These are phyloP conservation scores for Eurypyga helias DNA, from an alignment of 2,113 vertebrate species.

Conservation along the genomic window DNA sequence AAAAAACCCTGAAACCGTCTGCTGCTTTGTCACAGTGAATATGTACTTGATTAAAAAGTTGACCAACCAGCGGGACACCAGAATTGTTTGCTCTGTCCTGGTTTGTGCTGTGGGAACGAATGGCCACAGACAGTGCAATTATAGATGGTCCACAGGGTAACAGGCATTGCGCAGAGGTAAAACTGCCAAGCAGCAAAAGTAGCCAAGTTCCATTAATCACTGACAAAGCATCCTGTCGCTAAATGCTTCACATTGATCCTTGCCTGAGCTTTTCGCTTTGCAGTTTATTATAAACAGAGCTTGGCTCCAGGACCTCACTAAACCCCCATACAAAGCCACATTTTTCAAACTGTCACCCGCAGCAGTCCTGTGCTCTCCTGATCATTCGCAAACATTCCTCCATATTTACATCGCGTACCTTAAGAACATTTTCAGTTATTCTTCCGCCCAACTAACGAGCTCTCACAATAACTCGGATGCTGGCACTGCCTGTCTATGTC, in stretches of 20 bases:
- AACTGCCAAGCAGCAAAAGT: slow-evolving; percentile 26
- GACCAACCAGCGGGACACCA: neutral
- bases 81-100: neutral
- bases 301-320: neutral
- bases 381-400: neutral
- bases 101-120: neutral
- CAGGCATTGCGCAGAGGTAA: neutral
- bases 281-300: slow-evolving; percentile 32
- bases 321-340: neutral
- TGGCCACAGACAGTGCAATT: neutral
- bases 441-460: neutral
- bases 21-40: neutral
- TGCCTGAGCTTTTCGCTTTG: slow-evolving; percentile 1
- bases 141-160: neutral
- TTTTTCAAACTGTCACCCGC: slow-evolving; percentile 15
- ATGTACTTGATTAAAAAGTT: neutral
- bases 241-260: slow-evolving; percentile 15
- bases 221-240: slow-evolving; percentile 10
- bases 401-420: neutral
- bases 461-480: neutral
- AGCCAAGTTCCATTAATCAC: slow-evolving; percentile 43
- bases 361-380: neutral
- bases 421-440: neutral
- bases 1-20: neutral
- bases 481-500: neutral